Evolutionary conservation across 2,888 invertebrate species (phyloP).

Genomic region (Acleris cristana): DNA sequence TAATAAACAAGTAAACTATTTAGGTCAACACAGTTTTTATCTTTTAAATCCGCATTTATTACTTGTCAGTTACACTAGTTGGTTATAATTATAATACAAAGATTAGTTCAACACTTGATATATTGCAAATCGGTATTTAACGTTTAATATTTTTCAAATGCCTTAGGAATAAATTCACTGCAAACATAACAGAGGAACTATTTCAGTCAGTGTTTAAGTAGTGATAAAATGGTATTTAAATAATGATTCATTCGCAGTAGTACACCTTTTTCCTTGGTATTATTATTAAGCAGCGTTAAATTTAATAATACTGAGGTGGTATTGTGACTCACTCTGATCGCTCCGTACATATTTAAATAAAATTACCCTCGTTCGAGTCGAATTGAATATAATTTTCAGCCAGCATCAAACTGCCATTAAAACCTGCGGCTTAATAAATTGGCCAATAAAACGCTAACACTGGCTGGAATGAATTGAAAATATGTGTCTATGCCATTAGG

Average conservation of each 20-base stretch:
- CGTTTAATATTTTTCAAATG: no score
- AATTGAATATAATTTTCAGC: neutral
- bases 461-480: constrained; percentile 66
- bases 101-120: no score
- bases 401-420: constrained; percentile 13
- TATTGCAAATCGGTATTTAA: no score
- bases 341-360: no score
- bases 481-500: constrained; percentile 70
- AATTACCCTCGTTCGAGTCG: no score
- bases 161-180: no score
- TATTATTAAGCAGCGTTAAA: neutral
- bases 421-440: constrained; percentile 46
- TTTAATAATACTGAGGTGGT: no score
- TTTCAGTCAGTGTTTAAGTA: no score
- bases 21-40: constrained; percentile 17
- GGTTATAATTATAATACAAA: neutral
- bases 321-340: no score
- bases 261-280: neutral
- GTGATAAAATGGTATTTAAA: no score
- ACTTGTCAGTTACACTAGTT: neutral
- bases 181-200: no score
- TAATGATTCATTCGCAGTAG: no score
- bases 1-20: constrained; percentile 31
- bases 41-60: constrained; percentile 12
- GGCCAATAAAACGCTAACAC: constrained; percentile 52